These are phyloP conservation scores for Sarcophaga rosellei DNA, from an alignment of 2,888 invertebrate genomes.

Conservation along the genomic window DNA sequence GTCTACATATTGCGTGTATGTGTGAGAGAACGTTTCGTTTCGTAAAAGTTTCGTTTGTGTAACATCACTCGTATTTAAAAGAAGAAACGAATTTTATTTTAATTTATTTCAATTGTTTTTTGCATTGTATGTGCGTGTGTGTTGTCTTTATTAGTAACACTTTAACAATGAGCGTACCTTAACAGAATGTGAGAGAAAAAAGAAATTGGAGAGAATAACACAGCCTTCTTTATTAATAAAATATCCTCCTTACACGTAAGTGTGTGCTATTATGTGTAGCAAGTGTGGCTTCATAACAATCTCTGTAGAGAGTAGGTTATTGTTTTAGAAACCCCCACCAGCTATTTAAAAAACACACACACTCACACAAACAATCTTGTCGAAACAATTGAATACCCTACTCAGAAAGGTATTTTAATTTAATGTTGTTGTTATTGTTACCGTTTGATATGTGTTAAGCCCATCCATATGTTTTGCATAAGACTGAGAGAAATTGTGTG, in stretches of 20 bases:
- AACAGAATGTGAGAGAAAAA: constrained; percentile 1
- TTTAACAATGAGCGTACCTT: constrained; percentile 40
- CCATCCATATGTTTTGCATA: too few species aligned
- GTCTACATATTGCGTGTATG: too few species aligned
- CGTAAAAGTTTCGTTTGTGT: too few species aligned
- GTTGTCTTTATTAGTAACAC: constrained; percentile 13
- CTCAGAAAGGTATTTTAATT: constrained; percentile 1
- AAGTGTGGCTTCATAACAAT: background rate
- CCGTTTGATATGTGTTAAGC: too few species aligned
- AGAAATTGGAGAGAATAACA: background rate
- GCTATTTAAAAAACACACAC: constrained; percentile 30
- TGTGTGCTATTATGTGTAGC: background rate
- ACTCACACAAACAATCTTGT: constrained; percentile 22
- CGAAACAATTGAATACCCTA: constrained; percentile 25
- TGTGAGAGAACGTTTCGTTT: too few species aligned
- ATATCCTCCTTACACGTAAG: background rate
- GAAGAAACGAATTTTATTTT: background rate
- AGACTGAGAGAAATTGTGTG: background rate
- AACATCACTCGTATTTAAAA: background rate
- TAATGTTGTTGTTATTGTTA: too few species aligned
- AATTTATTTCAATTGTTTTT: background rate
- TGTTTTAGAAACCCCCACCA: constrained; percentile 61
- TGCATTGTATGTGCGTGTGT: background rate
- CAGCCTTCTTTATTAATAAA: background rate
- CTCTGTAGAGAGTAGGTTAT: constrained; percentile 47